phyloP scores from a whole-genome alignment of 2,888 invertebrate species.

The Resseliella maxima region DNA sequence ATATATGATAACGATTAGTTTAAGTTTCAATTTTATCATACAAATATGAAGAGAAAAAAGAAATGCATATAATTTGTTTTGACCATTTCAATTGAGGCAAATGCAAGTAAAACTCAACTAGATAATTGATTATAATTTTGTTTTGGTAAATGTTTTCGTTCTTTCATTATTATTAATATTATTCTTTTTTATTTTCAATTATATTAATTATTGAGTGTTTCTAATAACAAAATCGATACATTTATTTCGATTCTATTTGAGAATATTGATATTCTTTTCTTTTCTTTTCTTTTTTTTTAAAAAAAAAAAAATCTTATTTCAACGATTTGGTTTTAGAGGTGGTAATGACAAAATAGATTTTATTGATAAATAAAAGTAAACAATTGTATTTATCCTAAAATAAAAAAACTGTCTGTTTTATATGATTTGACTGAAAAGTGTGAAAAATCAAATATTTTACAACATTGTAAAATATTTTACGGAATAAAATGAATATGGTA shows the following conservation, averaged over 20 bases:
- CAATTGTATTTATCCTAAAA: no score
- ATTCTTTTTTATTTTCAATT: not conserved
- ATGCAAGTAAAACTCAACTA: not conserved
- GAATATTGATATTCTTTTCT: not conserved
- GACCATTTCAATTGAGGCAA: not conserved
- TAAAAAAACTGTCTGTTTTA: not conserved
- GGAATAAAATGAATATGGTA: no score
- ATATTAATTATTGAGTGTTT: not conserved
- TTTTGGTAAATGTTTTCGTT: conserved; percentile 31
- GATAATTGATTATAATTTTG: not conserved
- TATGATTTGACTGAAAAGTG: conserved; percentile 10
- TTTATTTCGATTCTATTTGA: not conserved
- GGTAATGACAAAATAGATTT: no score
- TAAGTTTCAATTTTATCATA: not conserved
- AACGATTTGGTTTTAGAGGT: no score
- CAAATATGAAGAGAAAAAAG: no score
- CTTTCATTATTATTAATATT: no score
- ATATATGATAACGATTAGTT: not conserved
- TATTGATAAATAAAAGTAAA: not conserved
- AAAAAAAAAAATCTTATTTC: not conserved
- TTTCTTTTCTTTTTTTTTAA: not conserved
- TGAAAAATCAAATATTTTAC: not conserved
- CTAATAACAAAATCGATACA: not conserved
- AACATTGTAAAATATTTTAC: no score
- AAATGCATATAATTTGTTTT: conserved; percentile 9